Conservation (phyloP, 2,797 vertebrate species). For the Steatocranus sp. region DNA sequence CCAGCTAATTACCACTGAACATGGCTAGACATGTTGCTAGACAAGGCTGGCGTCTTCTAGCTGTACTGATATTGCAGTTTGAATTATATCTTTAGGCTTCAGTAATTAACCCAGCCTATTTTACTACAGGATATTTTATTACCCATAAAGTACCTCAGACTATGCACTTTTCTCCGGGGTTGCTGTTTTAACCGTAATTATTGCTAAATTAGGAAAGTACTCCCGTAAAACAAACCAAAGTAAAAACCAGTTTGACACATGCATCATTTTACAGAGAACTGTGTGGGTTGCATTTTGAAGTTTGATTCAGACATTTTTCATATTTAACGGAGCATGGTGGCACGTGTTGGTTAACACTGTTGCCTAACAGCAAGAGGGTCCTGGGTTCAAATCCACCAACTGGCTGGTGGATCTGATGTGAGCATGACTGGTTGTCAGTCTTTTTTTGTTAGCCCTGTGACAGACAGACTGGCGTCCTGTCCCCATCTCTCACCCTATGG, state of each 20-base stretch:
- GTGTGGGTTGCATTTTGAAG: background rate
- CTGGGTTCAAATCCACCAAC: background rate
- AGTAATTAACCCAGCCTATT: background rate
- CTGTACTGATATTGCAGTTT: background rate
- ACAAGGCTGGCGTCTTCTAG: background rate
- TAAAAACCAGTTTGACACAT: slow-evolving; percentile 22
- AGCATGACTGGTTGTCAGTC: background rate
- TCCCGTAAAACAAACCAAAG: background rate
- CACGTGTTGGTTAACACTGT: background rate
- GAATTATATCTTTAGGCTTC: background rate
- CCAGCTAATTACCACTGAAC: background rate
- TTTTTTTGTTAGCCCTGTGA: background rate
- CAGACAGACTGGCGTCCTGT: background rate
- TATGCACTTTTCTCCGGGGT: background rate
- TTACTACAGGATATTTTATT: background rate
- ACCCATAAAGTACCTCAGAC: background rate
- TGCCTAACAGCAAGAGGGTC: background rate
- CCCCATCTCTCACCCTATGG: background rate
- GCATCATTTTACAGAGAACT: background rate
- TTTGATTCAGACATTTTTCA: background rate
- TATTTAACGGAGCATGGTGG: background rate
- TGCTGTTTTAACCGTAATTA: background rate
- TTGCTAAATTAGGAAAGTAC: background rate
- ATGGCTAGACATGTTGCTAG: background rate
- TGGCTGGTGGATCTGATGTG: background rate